Percentiles rank a stretch among this genome's conserved stretches.
phyloP scores from a whole-genome alignment of 2,113 vertebrate species.

The Chascanopsetta lugubris region DNA sequence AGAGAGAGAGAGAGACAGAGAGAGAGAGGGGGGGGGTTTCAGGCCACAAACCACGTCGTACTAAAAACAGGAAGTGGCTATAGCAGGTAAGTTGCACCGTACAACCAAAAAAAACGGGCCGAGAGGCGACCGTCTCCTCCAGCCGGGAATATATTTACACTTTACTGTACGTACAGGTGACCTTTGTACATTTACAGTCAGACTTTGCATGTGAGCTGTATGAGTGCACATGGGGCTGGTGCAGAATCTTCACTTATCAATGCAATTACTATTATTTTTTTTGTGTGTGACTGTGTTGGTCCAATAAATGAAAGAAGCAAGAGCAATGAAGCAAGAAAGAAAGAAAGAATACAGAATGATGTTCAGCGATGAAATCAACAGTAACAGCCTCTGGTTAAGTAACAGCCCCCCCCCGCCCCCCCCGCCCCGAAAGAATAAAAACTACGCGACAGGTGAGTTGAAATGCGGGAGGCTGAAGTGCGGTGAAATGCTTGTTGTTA shows the following conservation, averaged over 20 bases:
- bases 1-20: no score
- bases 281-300: constrained; percentile 59
- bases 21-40: constrained; percentile 60
- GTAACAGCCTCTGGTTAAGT: constrained; percentile 30
- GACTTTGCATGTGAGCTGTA: constrained; percentile 49
- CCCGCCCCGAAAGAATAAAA: constrained; percentile 46
- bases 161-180: constrained; percentile 56
- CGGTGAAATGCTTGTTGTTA: constrained; percentile 61
- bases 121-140: constrained; percentile 50
- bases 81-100: constrained; percentile 68
- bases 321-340: constrained; percentile 6
- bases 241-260: constrained; percentile 71
- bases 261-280: no score
- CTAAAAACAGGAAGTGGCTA: constrained; percentile 74
- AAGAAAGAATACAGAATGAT: constrained; percentile 5
- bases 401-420: no score
- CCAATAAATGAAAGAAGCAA: constrained; percentile 30
- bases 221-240: constrained; percentile 64
- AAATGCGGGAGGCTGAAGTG: neutral
- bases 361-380: constrained; percentile 11
- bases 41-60: constrained; percentile 74
- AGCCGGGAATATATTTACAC: constrained; percentile 72
- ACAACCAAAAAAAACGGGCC: constrained; percentile 67
- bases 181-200: constrained; percentile 65
- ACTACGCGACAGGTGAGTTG: constrained; percentile 7